These are phyloP conservation scores for Pheosia tremula DNA, from an alignment of 2,888 invertebrate species.

Conservation along the genomic window DNA sequence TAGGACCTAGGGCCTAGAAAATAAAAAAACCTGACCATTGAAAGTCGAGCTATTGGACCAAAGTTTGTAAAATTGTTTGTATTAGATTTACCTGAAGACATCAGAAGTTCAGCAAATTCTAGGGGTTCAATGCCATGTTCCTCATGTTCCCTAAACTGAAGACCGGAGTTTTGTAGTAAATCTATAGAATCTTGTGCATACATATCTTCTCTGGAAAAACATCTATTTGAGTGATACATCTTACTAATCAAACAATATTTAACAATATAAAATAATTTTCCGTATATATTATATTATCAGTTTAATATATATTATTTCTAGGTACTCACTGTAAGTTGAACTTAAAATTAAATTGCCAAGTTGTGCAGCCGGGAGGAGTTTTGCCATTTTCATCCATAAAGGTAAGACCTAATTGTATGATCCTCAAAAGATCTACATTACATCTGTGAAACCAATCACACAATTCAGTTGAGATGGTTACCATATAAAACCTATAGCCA, in stretches of 20 bases:
- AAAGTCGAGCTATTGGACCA: too few species aligned
- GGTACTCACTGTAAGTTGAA: slow-evolving; percentile 95
- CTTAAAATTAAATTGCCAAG: slow-evolving; percentile 99
- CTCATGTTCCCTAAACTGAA: slow-evolving; percentile 99
- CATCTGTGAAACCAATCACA: slow-evolving; percentile 79
- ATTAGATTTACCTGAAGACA: slow-evolving; percentile 91
- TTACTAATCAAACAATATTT: neutral
- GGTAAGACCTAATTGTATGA: slow-evolving; percentile 98
- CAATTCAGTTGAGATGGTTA: too few species aligned
- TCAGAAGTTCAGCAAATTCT: slow-evolving; percentile 99
- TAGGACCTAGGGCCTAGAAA: too few species aligned
- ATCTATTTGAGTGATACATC: slow-evolving; percentile 1
- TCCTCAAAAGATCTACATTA: slow-evolving; percentile 98
- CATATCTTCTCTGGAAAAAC: slow-evolving; percentile 94
- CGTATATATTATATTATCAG: neutral
- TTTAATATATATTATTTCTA: neutral
- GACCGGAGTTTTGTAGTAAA: slow-evolving; percentile 97
- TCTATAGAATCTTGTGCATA: slow-evolving; percentile 99
- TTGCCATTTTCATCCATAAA: slow-evolving; percentile 99
- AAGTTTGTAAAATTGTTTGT: too few species aligned
- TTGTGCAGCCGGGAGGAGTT: slow-evolving; percentile 95
- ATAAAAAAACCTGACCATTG: too few species aligned
- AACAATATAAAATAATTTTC: neutral
- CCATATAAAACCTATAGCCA: too few species aligned
- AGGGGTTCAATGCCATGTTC: slow-evolving; percentile 99